Conservation (phyloP, 2,113 vertebrate genomes). For the Danionella cerebrum region DNA sequence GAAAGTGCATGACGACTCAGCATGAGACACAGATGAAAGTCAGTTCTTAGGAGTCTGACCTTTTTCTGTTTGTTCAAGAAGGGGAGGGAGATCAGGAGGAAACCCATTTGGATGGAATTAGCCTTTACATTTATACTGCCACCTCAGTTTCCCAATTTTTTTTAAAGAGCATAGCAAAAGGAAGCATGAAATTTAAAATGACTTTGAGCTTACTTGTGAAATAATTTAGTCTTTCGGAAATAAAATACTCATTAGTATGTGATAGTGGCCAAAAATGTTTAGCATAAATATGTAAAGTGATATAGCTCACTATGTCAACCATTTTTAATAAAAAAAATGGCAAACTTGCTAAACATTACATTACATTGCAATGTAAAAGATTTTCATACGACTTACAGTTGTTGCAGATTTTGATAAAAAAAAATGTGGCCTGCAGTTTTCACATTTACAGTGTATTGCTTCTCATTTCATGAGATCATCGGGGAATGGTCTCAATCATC, state of each 20-base stretch:
- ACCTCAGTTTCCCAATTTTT: slow-evolving; percentile 29
- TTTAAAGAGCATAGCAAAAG: slow-evolving; percentile 42
- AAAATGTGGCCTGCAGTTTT: background rate
- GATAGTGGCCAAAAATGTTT: no score
- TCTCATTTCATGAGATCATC: background rate
- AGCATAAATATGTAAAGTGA: no score
- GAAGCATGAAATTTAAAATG: background rate
- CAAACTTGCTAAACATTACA: no score
- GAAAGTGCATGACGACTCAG: slow-evolving; percentile 72
- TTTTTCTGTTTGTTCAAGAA: slow-evolving; percentile 63
- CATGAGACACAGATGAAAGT: slow-evolving; percentile 63
- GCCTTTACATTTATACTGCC: slow-evolving; percentile 53
- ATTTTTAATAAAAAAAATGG: background rate
- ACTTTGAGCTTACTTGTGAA: background rate
- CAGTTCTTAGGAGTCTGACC: slow-evolving; percentile 70
- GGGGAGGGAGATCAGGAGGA: slow-evolving; percentile 28
- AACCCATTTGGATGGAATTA: slow-evolving; percentile 60
- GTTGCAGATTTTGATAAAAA: background rate
- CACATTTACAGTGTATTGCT: background rate
- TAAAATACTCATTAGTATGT: no score
- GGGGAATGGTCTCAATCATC: slow-evolving; percentile 4
- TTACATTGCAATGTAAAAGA: no score
- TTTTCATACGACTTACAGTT: no score
- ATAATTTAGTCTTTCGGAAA: background rate
- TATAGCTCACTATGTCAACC: background rate